Percentiles rank a stretch among this genome's conserved stretches.
These are phyloP conservation scores for Hucho hucho DNA, from an alignment of 2,113 vertebrate species.

Conservation along the genomic window DNA sequence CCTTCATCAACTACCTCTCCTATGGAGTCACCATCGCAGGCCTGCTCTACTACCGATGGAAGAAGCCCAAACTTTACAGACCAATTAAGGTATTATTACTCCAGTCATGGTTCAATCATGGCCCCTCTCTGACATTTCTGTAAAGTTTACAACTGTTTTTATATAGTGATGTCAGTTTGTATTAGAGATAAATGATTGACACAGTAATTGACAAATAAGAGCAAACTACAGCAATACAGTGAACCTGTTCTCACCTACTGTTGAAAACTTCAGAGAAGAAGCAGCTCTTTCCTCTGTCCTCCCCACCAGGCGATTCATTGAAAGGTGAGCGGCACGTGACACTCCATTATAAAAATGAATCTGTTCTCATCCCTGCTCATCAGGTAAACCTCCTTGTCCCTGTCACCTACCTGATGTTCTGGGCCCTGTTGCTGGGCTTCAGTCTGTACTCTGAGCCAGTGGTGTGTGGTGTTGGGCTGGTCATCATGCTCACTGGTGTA, in stretches of 20 bases:
- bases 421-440: constrained; percentile 93
- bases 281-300: background rate
- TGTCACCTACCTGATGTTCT: constrained; percentile 89
- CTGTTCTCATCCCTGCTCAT: background rate
- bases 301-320: no score
- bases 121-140: background rate
- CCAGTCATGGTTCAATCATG: background rate
- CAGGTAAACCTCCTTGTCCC: constrained; percentile 92
- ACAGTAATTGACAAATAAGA: no score
- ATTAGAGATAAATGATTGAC: no score
- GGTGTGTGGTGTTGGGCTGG: constrained; percentile 91
- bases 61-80: constrained; percentile 87
- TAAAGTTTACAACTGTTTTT: no score
- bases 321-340: no score
- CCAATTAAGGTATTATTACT: constrained; percentile 86
- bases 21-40: constrained; percentile 94
- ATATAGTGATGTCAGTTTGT: no score
- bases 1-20: constrained; percentile 99
- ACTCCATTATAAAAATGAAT: no score
- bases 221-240: background rate
- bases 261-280: background rate
- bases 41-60: constrained; percentile 91
- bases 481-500: constrained; percentile 94
- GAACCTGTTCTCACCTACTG: background rate
- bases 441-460: constrained; percentile 92